Percentiles rank a stretch among this genome's conserved stretches.
phyloP scores from a whole-genome alignment of 1,140 invertebrate genomes.

The Musca domestica region DNA sequence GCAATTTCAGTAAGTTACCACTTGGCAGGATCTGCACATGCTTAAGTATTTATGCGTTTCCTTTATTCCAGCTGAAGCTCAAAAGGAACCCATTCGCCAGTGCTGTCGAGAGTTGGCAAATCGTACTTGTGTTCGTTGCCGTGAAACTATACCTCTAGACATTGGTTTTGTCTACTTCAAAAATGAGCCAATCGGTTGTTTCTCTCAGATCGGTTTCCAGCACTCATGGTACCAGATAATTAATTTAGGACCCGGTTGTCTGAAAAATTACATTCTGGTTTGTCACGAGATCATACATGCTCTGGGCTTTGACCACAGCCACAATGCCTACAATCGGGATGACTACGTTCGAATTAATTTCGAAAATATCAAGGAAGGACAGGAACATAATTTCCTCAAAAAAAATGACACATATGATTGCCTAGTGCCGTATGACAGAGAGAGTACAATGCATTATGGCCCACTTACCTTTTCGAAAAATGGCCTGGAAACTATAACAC shows the following conservation, averaged over 20 bases:
- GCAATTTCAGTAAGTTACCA: background rate
- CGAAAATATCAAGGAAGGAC: conserved; percentile 58
- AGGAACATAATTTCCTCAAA: conserved; percentile 60
- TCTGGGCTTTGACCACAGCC: conserved; percentile 63
- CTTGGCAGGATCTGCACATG: no score
- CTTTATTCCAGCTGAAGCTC: conserved; percentile 3
- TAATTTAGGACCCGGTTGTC: conserved; percentile 53
- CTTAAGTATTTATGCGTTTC: no score
- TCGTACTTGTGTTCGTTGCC: conserved; percentile 37
- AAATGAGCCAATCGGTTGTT: conserved; percentile 52
- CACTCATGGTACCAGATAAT: conserved; percentile 57
- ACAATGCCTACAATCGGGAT: conserved; percentile 62
- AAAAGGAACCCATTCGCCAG: background rate
- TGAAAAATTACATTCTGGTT: conserved; percentile 52
- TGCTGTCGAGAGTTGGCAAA: conserved; percentile 43
- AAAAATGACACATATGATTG: conserved; percentile 56
- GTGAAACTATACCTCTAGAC: conserved; percentile 36
- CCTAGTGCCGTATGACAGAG: conserved; percentile 62
- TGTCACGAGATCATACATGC: conserved; percentile 69
- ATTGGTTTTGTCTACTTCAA: conserved; percentile 40
- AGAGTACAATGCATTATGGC: conserved; percentile 77
- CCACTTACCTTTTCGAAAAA: conserved; percentile 70
- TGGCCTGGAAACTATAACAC: conserved; percentile 65
- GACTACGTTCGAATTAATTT: conserved; percentile 58
- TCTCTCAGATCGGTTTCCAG: conserved; percentile 57